Evolutionary conservation across 2,797 vertebrate species (phyloP).

Genomic region (Coregonus ussuriensis): DNA sequence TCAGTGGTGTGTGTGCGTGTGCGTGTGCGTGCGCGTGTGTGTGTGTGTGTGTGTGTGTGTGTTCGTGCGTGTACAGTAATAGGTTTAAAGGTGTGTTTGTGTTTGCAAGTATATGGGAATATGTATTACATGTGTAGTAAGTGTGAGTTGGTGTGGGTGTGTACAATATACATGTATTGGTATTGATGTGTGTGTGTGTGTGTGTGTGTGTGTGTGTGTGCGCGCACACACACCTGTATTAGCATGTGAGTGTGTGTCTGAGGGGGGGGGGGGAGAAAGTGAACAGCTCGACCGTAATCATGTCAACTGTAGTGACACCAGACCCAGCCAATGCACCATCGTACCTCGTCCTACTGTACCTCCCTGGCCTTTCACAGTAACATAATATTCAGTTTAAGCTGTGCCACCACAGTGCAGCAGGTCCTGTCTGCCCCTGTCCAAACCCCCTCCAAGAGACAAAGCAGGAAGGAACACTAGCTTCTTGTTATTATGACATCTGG

Average conservation of each 20-base stretch:
- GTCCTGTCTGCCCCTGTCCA: slow-evolving; percentile 86
- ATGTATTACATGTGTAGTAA: neutral
- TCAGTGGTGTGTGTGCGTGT: slow-evolving; percentile 6
- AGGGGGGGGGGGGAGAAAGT: slow-evolving; percentile 61
- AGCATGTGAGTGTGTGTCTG: slow-evolving; percentile 58
- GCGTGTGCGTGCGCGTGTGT: slow-evolving; percentile 1
- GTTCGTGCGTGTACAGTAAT: slow-evolving; percentile 10
- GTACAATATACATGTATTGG: neutral
- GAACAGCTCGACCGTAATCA: slow-evolving; percentile 6
- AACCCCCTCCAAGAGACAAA: slow-evolving; percentile 92
- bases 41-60: slow-evolving; percentile 16
- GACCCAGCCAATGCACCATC: slow-evolving; percentile 12
- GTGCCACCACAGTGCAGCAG: slow-evolving; percentile 73
- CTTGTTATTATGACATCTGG: slow-evolving; percentile 87
- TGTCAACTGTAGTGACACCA: slow-evolving; percentile 39
- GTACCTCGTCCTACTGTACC: slow-evolving; percentile 27
- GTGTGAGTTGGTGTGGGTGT: neutral
- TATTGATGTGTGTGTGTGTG: neutral
- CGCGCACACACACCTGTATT: no score
- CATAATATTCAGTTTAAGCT: slow-evolving; percentile 94
- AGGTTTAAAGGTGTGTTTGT: neutral
- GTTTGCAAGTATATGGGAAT: neutral
- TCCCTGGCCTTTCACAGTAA: slow-evolving; percentile 79
- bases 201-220: no score
- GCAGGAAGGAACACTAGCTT: slow-evolving; percentile 89